Evolutionary conservation across 2,113 vertebrate species (phyloP).

Genomic region (Clarias magur): DNA sequence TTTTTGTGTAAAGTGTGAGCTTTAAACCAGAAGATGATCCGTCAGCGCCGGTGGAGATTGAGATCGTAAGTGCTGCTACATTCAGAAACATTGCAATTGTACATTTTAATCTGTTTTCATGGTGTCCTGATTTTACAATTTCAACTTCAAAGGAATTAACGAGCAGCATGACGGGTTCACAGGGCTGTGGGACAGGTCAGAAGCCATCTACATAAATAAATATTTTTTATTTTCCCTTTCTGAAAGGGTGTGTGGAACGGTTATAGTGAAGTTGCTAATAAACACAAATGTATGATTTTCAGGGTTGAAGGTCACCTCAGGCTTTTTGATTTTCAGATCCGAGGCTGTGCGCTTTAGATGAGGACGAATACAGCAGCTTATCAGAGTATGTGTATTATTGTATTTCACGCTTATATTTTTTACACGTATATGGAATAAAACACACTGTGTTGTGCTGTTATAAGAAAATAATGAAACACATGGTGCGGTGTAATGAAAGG

Average conservation of each 20-base stretch:
- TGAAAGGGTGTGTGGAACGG: not conserved
- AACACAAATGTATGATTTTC: not conserved
- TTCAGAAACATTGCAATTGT: not conserved
- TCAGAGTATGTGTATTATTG: not conserved
- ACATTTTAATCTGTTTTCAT: not conserved
- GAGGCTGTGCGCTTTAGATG: not conserved
- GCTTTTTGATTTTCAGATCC: not conserved
- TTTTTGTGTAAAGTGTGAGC: not conserved
- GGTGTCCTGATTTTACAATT: not conserved
- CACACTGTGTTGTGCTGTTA: too few species aligned
- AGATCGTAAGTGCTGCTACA: not conserved
- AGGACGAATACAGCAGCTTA: constrained; percentile 9
- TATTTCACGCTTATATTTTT: not conserved
- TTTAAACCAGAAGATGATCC: not conserved
- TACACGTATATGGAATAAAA: not conserved
- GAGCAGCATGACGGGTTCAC: not conserved
- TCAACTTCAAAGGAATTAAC: not conserved
- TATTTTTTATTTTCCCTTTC: not conserved
- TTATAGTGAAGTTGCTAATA: too few species aligned
- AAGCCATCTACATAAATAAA: not conserved
- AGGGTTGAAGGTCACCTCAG: not conserved
- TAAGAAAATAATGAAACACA: too few species aligned
- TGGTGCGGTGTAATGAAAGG: too few species aligned
- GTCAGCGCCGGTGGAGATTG: not conserved
- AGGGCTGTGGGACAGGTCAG: not conserved